Conservation (phyloP, 1,140 invertebrate species). For the Amyelois transitella region DNA sequence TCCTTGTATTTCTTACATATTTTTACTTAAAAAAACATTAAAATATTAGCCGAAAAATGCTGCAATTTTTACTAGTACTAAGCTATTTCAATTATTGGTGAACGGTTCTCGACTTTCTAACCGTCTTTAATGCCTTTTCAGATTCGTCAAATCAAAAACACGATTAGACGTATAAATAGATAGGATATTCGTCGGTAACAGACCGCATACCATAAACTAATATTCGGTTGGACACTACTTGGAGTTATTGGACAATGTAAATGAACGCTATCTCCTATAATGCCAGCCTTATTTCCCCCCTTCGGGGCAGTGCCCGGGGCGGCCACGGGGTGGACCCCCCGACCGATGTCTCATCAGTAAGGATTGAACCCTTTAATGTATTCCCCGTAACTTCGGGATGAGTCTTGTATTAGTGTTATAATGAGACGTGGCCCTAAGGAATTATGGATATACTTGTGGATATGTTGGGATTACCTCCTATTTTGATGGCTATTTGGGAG, state of each 20-base stretch:
- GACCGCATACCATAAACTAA: constrained; percentile 66
- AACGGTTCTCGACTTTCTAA: too few species aligned
- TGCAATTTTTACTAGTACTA: too few species aligned
- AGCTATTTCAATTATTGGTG: too few species aligned
- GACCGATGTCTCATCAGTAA: constrained; percentile 71
- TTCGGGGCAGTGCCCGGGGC: constrained; percentile 57
- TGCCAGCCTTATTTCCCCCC: constrained; percentile 66
- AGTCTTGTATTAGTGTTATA: constrained; percentile 74
- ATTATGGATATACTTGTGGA: constrained; percentile 68
- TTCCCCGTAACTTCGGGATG: constrained; percentile 72
- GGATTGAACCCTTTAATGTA: constrained; percentile 74
- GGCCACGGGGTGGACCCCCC: constrained; percentile 34
- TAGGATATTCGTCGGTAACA: constrained; percentile 3
- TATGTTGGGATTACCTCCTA: constrained; percentile 54
- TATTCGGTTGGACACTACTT: constrained; percentile 72
- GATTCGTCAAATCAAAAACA: too few species aligned
- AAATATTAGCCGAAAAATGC: too few species aligned
- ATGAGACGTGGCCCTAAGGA: constrained; percentile 72
- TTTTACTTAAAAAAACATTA: too few species aligned
- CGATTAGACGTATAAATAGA: too few species aligned
- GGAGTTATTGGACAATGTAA: constrained; percentile 74
- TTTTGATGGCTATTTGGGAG: constrained; percentile 62
- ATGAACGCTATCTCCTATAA: constrained; percentile 73
- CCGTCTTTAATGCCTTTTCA: too few species aligned
- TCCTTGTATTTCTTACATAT: too few species aligned